phyloP scores from a whole-genome alignment of 2,888 invertebrate genomes.

The Agrochola litura region DNA sequence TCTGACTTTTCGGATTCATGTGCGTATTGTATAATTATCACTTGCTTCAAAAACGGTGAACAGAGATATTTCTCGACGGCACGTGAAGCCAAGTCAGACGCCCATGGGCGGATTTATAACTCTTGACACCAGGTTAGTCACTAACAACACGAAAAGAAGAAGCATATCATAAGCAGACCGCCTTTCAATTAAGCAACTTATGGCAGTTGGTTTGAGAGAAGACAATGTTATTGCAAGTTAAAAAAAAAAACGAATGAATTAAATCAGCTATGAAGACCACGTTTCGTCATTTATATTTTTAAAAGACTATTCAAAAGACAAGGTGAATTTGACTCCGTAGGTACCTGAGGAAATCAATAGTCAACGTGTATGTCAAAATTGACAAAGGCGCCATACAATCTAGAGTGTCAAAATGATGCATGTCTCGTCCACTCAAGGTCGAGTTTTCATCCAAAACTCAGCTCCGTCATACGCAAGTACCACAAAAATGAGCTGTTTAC shows the following conservation, averaged over 20 bases:
- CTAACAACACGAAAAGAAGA: too few relatives aligned
- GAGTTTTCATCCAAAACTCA: slow-evolving; percentile 43
- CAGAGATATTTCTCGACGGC: too few relatives aligned
- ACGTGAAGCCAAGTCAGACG: too few relatives aligned
- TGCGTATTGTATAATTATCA: too few relatives aligned
- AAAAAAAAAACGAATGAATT: background rate
- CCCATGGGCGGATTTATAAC: too few relatives aligned
- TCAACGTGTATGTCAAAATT: background rate
- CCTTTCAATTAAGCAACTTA: background rate
- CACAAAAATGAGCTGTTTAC: slow-evolving; percentile 39
- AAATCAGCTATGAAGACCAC: background rate
- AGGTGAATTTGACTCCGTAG: background rate
- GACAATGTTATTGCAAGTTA: background rate
- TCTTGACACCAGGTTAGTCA: too few relatives aligned
- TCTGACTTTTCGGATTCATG: too few relatives aligned
- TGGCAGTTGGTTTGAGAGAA: background rate
- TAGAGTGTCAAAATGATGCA: slow-evolving; percentile 25
- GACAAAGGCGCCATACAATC: slow-evolving; percentile 5
- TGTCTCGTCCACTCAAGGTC: slow-evolving; percentile 39
- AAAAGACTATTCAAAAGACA: background rate
- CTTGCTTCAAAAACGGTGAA: too few relatives aligned
- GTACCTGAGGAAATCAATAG: background rate
- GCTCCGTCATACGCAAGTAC: slow-evolving; percentile 38
- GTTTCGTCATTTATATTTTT: background rate
- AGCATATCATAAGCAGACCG: background rate